Conservation (phyloP, 2,113 vertebrate genomes). For the Trematomus loennbergii region DNA sequence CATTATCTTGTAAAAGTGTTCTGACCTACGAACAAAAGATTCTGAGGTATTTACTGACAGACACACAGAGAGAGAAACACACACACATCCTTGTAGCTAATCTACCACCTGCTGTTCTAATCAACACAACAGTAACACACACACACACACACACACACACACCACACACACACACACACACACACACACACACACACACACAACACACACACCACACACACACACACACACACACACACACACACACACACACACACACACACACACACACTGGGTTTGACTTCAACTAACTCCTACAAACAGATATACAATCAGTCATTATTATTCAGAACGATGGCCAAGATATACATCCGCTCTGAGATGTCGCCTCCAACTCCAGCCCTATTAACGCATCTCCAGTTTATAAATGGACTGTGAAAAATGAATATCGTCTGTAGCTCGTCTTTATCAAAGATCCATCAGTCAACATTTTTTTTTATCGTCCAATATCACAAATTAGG, state of each 20-base stretch:
- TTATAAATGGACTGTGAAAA: no score
- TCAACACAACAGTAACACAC: constrained; percentile 8
- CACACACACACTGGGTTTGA: constrained; percentile 10
- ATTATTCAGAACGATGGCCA: no score
- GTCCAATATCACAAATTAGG: no score
- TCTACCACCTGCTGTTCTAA: background rate
- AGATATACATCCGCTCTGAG: no score
- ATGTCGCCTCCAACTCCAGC: no score
- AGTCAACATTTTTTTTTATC: no score
- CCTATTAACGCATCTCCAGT: no score
- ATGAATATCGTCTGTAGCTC: background rate
- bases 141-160: constrained; percentile 4
- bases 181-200: background rate
- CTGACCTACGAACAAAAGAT: background rate
- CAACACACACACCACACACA: background rate
- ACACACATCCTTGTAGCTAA: background rate
- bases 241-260: constrained; percentile 11
- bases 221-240: constrained; percentile 8
- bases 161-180: background rate
- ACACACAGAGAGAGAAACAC: background rate
- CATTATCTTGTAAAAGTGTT: constrained; percentile 12
- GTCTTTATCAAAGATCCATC: no score
- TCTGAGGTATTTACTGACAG: background rate
- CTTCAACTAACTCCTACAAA: background rate
- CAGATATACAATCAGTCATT: no score